A percentile compares a stretch with the other conserved stretches of the same genome.
Conservation (phyloP, 2,113 vertebrate genomes). For the Serinus canaria region DNA sequence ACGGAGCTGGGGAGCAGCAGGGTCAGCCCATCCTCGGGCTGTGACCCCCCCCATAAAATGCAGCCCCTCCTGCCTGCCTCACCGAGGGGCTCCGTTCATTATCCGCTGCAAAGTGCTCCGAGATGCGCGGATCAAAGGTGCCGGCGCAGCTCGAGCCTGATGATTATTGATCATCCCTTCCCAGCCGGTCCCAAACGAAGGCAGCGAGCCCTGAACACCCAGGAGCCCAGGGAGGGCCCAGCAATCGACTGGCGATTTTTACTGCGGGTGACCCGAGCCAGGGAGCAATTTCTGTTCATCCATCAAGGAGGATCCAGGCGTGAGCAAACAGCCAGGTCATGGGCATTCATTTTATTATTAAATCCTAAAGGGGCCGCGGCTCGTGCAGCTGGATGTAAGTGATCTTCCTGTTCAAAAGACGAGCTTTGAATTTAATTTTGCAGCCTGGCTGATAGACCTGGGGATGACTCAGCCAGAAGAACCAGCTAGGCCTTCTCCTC, state of each 20-base stretch:
- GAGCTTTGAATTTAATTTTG: conserved; percentile 58
- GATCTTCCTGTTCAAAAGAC: conserved; percentile 54
- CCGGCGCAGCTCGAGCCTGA: conserved; percentile 54
- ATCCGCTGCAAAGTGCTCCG: conserved; percentile 45
- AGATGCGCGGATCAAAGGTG: conserved; percentile 62
- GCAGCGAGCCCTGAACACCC: not conserved
- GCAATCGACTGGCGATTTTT: conserved; percentile 60
- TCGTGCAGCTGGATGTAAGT: conserved; percentile 57
- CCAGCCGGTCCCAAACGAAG: conserved; percentile 33
- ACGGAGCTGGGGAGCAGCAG: not conserved
- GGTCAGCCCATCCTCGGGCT: conserved; percentile 33
- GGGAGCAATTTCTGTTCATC: conserved; percentile 69
- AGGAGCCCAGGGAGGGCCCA: conserved; percentile 32
- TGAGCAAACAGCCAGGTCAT: conserved; percentile 64
- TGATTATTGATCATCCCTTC: conserved; percentile 64
- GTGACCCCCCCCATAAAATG: not conserved
- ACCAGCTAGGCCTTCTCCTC: not conserved
- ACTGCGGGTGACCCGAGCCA: conserved; percentile 57
- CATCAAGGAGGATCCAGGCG: conserved; percentile 64
- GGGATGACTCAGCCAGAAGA: conserved; percentile 59
- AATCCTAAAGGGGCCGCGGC: conserved; percentile 43
- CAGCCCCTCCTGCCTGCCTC: conserved; percentile 26
- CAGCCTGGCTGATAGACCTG: conserved; percentile 40
- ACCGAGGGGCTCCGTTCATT: conserved; percentile 58
- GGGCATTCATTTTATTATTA: conserved; percentile 68